A percentile compares a stretch with the other conserved stretches of the same genome.
These are phyloP conservation scores for Coendou prehensilis DNA, from an alignment of 2,797 vertebrate species.

Conservation along the genomic window DNA sequence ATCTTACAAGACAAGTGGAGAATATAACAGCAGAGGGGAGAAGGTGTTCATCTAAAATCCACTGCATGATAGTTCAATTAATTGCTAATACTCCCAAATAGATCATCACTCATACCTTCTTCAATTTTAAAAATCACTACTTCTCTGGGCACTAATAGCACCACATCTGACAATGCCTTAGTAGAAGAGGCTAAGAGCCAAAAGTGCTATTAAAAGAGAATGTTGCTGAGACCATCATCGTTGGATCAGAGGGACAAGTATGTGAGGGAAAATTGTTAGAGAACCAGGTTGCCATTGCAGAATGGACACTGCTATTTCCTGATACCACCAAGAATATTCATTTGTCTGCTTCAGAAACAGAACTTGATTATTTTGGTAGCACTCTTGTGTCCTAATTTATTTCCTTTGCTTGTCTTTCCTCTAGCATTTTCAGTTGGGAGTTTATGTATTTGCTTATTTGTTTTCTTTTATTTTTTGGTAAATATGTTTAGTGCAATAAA, in stretches of 20 bases:
- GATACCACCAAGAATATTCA: neutral
- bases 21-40: neutral
- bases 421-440: neutral
- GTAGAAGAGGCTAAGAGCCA: neutral
- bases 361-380: neutral
- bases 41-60: neutral
- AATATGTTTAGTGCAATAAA: neutral
- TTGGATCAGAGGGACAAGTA: neutral
- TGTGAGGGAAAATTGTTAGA: neutral
- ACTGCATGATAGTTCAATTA: neutral
- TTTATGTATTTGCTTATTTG: neutral
- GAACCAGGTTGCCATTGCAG: neutral
- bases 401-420: neutral
- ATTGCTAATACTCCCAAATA: neutral
- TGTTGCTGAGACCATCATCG: neutral
- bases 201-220: neutral
- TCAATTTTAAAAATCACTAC: conserved; percentile 43
- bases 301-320: neutral
- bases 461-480: conserved; percentile 4
- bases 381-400: neutral
- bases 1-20: neutral
- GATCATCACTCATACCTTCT: neutral
- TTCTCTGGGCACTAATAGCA: neutral
- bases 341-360: neutral
- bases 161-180: neutral